Percentiles rank a stretch among this genome's conserved stretches.
These are phyloP conservation scores for Todiramphus saurophagus DNA, from an alignment of 2,113 vertebrate genomes.

Conservation along the genomic window DNA sequence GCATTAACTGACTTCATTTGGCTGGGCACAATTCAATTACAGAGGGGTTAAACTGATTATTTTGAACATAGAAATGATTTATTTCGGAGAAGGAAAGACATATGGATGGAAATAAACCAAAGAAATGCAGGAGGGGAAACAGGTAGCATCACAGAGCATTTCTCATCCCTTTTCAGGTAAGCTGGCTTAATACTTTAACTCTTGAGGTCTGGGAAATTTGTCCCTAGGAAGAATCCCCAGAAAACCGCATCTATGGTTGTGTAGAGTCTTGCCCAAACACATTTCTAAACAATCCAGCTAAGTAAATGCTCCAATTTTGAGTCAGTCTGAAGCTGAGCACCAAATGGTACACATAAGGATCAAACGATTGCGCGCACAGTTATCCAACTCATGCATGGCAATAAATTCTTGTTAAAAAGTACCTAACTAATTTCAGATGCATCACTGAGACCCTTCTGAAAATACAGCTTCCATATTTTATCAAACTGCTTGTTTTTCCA, in stretches of 20 bases:
- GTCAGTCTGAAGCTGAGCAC: neutral
- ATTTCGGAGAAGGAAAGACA: neutral
- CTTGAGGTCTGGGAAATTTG: neutral
- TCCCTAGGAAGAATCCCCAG: neutral
- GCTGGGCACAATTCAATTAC: neutral
- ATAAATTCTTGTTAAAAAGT: neutral
- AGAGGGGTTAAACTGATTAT: neutral
- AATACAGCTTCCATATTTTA: neutral
- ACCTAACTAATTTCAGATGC: neutral
- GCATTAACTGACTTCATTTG: constrained; percentile 27
- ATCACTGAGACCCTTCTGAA: neutral
- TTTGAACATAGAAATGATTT: constrained; percentile 1
- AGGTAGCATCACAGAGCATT: neutral
- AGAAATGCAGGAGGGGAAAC: neutral
- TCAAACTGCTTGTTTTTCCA: neutral
- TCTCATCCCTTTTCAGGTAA: neutral
- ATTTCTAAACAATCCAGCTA: neutral
- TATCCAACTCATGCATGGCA: neutral
- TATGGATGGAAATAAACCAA: neutral
- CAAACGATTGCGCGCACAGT: neutral
- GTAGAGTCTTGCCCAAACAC: neutral
- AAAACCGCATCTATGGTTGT: neutral
- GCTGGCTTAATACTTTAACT: neutral
- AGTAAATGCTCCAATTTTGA: neutral
- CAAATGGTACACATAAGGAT: neutral